Conservation (phyloP, 2,797 vertebrate genomes). For the Bucorvus abyssinicus region DNA sequence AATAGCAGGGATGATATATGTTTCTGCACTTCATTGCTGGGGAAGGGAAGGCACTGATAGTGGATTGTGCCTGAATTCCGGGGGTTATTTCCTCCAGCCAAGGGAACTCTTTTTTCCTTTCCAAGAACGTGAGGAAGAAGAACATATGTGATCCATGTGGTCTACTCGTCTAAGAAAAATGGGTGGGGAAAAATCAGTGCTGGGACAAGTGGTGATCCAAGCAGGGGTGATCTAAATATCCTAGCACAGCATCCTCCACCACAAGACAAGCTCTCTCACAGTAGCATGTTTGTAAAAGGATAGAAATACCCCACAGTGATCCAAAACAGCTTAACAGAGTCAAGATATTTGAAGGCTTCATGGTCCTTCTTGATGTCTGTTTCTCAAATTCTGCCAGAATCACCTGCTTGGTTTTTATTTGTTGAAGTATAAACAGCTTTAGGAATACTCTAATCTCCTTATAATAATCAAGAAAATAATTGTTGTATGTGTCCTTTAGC, state of each 20-base stretch:
- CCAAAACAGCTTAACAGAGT: background rate
- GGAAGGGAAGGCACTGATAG: background rate
- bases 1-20: background rate
- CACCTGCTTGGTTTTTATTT: background rate
- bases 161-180: background rate
- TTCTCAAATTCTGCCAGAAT: background rate
- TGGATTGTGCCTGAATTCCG: background rate
- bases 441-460: background rate
- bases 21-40: background rate
- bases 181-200: background rate
- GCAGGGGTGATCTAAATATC: background rate
- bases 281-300: background rate
- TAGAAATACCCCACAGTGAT: background rate
- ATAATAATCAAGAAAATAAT: background rate
- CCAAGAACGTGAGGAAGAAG: background rate
- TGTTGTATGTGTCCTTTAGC: background rate
- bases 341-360: background rate
- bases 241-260: background rate
- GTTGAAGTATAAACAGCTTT: background rate
- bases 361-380: background rate
- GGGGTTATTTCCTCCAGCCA: background rate
- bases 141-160: background rate
- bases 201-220: background rate
- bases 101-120: background rate
- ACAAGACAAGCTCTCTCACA: background rate